These are phyloP conservation scores for Ambastaia sidthimunki DNA, from an alignment of 2,797 vertebrate genomes.

Conservation along the genomic window DNA sequence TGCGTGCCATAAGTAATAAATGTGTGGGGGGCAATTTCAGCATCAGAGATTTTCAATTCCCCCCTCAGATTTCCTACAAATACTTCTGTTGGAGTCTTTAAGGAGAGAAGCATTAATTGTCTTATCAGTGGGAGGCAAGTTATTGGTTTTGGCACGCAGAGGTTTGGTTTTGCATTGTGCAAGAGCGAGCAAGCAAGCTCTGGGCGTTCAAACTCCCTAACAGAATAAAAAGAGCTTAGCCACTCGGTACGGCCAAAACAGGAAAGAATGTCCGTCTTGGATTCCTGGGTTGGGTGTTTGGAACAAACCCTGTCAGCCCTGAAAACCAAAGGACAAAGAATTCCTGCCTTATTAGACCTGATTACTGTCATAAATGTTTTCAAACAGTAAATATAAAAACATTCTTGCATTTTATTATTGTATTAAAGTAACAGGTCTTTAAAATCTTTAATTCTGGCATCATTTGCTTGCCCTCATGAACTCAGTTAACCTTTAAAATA, in stretches of 20 bases:
- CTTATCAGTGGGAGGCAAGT: slow-evolving; percentile 52
- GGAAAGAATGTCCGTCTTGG: slow-evolving; percentile 19
- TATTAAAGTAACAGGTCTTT: background rate
- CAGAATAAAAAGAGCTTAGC: slow-evolving; percentile 12
- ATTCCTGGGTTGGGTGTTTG: background rate
- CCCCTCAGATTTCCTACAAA: slow-evolving; percentile 36
- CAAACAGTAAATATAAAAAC: background rate
- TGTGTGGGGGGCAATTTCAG: slow-evolving; percentile 1
- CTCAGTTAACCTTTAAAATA: too few species aligned
- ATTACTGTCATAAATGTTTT: background rate
- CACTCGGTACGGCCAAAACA: slow-evolving; percentile 18
- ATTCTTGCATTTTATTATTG: background rate
- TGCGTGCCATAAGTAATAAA: slow-evolving; percentile 27
- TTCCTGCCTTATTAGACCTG: background rate
- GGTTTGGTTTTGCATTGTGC: slow-evolving; percentile 34
- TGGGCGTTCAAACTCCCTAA: slow-evolving; percentile 23
- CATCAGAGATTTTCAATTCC: slow-evolving; percentile 24
- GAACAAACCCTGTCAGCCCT: background rate
- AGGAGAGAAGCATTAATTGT: slow-evolving; percentile 18
- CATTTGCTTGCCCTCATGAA: background rate
- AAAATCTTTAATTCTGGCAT: background rate
- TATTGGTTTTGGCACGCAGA: slow-evolving; percentile 52
- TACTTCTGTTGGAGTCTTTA: slow-evolving; percentile 21
- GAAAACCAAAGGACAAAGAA: background rate
- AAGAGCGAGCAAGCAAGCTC: slow-evolving; percentile 14